Evolutionary conservation across 2,113 vertebrate species (phyloP).

Genomic region (Girardinichthys multiradiatus): DNA sequence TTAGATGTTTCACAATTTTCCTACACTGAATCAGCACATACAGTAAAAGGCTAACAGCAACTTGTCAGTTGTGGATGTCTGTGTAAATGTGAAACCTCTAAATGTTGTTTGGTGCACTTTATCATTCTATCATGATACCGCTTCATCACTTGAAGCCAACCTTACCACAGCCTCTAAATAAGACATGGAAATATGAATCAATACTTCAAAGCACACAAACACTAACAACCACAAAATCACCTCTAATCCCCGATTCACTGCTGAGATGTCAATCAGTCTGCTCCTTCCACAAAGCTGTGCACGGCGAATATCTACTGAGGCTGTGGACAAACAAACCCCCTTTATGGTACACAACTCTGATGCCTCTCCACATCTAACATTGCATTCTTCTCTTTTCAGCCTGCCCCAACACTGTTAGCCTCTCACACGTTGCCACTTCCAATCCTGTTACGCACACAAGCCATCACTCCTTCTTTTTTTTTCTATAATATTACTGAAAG

Average conservation of each 20-base stretch:
- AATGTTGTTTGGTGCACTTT: conserved; percentile 1
- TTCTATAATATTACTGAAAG: conserved; percentile 10
- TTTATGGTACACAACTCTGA: conserved; percentile 61
- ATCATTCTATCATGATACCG: conserved; percentile 11
- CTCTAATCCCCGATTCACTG: conserved; percentile 53
- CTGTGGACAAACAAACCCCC: conserved; percentile 57
- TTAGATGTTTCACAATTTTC: neutral
- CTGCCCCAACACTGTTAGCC: conserved; percentile 20
- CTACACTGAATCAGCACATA: too few relatives aligned
- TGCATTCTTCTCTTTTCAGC: conserved; percentile 39
- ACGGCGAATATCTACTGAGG: conserved; percentile 50
- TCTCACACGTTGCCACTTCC: conserved; percentile 19
- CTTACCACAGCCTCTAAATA: conserved; percentile 21
- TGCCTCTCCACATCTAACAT: conserved; percentile 43
- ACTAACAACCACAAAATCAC: conserved; percentile 61
- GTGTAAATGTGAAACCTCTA: neutral
- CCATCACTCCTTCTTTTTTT: conserved; percentile 3
- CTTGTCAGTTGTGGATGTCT: conserved; percentile 1
- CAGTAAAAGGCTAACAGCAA: neutral
- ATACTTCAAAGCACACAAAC: conserved; percentile 40
- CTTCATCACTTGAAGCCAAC: conserved; percentile 20
- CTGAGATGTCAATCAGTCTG: conserved; percentile 58
- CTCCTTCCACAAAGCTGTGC: conserved; percentile 38
- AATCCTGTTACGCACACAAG: conserved; percentile 8
- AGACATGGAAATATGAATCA: conserved; percentile 44